Base-by-base conservation (phyloP, 2,888 invertebrate species). In the Trissolcus japonicus region DNA sequence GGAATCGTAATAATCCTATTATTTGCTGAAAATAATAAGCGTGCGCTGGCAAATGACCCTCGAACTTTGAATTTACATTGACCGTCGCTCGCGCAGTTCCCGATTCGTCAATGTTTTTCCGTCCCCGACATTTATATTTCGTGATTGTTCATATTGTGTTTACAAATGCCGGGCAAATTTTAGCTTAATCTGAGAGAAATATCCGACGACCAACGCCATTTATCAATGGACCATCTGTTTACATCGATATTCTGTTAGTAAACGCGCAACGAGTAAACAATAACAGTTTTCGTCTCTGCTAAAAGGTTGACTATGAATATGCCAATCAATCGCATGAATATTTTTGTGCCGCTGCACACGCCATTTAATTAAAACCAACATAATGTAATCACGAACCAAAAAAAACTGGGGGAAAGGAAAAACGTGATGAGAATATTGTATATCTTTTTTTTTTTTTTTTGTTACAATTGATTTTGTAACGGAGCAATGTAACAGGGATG, bases 81-180 rank as follows among this genome's bases (percentile, higher is more conserved):
- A 35, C 29, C 29, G 29, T 11, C 35, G 35, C 7, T 7, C 9
- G 35, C 35, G 35, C 35, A 1, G 1, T 1, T 13, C 29, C 54
- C 48, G 35, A 55, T 66, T 54, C 73, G 55, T 50, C 60, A 25
- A 21, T 50, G 43, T 73, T 59, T 46, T 73, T 59, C 41, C 35
- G 41, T 7, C 35, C 21, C 1, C 1, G 40, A 59, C 65, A 63
- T 73, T 60, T 66, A 51, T 66, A 55, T 61, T 65, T 55, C 59
- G 65, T 65, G 59, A 72, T 65, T 65, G 65, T 63, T 54, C 65
- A 63, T 60, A 48, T 57, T 21, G 57, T 65, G 65, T 72, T 63
- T 59, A 59, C 72, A 72, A 54, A 54, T 2, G 48, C 48, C 35
- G 2, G 48, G 41, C 48, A 54, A 72, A 63, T 59, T 65, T 59